These are phyloP conservation scores for Ips nitidus DNA, from an alignment of 1,140 invertebrate genomes.

Conservation along the genomic window DNA sequence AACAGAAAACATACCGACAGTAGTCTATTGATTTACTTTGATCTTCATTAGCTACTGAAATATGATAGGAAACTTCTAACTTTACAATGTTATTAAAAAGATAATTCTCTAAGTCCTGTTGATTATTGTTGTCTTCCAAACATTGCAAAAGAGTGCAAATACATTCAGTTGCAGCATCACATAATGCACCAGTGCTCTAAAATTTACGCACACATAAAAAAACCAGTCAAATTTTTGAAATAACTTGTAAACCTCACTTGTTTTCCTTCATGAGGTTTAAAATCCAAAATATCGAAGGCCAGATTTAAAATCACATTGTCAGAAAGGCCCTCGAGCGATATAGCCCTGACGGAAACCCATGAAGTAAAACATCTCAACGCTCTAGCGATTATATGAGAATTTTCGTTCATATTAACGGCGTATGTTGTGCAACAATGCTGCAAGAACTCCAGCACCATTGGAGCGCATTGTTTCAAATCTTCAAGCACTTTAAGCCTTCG, in stretches of 20 bases:
- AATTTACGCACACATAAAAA: constrained; percentile 9
- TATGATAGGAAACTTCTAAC: constrained; percentile 85
- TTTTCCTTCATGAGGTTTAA: constrained; percentile 50
- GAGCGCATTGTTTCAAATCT: constrained; percentile 70
- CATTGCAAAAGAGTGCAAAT: constrained; percentile 82
- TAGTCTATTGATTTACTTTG: constrained; percentile 89
- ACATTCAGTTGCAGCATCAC: constrained; percentile 90
- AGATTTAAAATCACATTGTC: constrained; percentile 69
- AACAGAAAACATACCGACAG: constrained; percentile 61
- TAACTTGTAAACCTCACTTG: constrained; percentile 24
- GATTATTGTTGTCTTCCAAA: constrained; percentile 74
- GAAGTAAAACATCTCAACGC: constrained; percentile 78
- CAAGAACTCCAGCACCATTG: constrained; percentile 73
- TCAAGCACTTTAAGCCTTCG: constrained; percentile 79
- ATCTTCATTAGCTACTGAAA: constrained; percentile 91
- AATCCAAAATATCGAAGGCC: constrained; percentile 69
- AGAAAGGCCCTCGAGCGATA: constrained; percentile 62
- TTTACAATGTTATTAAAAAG: constrained; percentile 80
- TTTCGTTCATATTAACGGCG: constrained; percentile 55
- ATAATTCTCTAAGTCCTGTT: constrained; percentile 67
- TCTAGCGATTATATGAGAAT: constrained; percentile 60
- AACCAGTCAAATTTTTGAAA: constrained; percentile 1
- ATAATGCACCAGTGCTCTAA: constrained; percentile 63
- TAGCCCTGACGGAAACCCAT: constrained; percentile 74
- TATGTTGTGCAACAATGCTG: constrained; percentile 68